Conservation (phyloP, 2,113 vertebrate species). For the mouse (Mus musculus) region DNA sequence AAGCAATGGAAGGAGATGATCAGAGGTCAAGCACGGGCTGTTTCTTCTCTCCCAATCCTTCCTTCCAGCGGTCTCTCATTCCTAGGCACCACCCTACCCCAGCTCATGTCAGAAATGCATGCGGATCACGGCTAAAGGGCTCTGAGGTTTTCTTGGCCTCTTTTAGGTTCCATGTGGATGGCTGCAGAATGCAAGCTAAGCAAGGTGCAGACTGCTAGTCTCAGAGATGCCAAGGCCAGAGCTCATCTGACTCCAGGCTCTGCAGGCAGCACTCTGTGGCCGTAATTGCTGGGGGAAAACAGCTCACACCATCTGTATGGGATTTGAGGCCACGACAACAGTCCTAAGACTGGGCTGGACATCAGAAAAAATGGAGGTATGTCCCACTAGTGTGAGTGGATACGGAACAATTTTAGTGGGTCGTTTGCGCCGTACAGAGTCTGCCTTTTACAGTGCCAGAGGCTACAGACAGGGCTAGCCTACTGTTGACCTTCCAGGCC, state of each 20-base stretch:
- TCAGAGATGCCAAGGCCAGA: not conserved
- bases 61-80: not conserved
- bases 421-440: too few species aligned
- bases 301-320: not conserved
- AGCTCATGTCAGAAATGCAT: not conserved
- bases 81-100: not conserved
- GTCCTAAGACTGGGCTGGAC: too few species aligned
- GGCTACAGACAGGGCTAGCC: not conserved
- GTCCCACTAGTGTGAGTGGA: not conserved
- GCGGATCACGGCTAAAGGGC: not conserved
- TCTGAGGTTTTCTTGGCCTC: not conserved
- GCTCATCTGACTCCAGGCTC: not conserved
- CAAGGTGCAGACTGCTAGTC: not conserved
- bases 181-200: not conserved
- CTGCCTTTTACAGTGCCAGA: not conserved
- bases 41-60: not conserved
- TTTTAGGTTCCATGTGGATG: not conserved
- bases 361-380: accelerated
- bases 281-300: accelerated
- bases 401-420: accelerated
- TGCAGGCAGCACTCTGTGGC: accelerated
- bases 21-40: accelerated
- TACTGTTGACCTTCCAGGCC: not conserved
- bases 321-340: not conserved
- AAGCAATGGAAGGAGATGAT: not conserved